These are phyloP conservation scores for Premnoplex brunnescens DNA, from an alignment of 2,797 vertebrate genomes.

Conservation along the genomic window DNA sequence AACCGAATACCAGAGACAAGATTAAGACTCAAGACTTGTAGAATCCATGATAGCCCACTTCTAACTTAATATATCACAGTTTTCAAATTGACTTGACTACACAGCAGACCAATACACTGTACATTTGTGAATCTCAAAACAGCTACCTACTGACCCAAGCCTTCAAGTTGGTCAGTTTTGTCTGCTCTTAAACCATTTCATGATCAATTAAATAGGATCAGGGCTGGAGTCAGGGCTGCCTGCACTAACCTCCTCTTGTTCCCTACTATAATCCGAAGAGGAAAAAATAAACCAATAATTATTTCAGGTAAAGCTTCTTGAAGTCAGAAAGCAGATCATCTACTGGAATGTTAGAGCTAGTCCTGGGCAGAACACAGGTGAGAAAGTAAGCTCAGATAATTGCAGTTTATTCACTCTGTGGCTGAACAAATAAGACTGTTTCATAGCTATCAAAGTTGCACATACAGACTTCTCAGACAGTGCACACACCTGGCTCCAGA, in stretches of 20 bases:
- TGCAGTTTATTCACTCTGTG: background rate
- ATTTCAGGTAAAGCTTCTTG: slow-evolving; percentile 15
- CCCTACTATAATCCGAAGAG: background rate
- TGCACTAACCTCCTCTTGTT: background rate
- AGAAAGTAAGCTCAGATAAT: background rate
- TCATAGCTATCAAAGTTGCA: background rate
- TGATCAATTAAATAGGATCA: background rate
- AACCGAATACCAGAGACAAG: background rate
- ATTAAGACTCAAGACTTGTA: background rate
- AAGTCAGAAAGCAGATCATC: slow-evolving; percentile 1
- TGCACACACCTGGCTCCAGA: background rate
- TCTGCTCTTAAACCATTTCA: background rate
- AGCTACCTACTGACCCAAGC: background rate
- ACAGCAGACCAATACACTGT: background rate
- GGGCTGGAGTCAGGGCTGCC: background rate
- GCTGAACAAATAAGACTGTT: background rate
- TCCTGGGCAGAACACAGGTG: background rate
- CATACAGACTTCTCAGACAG: background rate
- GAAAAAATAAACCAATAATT: background rate
- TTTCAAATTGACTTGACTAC: background rate
- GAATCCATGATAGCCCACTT: background rate
- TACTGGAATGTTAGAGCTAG: slow-evolving; percentile 22
- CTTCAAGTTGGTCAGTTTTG: background rate
- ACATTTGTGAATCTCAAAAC: background rate
- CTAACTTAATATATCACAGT: background rate